Evolutionary conservation across 1,140 invertebrate genomes (phyloP), one percentile per base, ranked within the genome.

Genomic region (Danaus melanippus): DNA sequence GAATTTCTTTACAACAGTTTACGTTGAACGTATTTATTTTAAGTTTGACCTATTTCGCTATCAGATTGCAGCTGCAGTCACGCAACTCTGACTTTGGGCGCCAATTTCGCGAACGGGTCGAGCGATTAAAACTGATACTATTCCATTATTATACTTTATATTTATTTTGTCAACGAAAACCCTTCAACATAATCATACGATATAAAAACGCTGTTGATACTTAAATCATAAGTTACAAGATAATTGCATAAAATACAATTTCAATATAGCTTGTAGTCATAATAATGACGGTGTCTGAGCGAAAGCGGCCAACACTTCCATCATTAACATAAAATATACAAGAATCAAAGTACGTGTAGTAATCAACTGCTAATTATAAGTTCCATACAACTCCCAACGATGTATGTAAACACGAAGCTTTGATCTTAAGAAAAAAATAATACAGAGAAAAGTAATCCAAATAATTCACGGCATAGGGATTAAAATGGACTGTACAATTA

Each of bases 341-440:
- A 15, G 58, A 66, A 66, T 66, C 58, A 60, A 63, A 63, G 53
- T 66, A 60, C 56, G 57, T 51, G 47, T 62, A 66, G 60, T 66
- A 56, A 62, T 66, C 64, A 62, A 66, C 56, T 54, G 54, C 47
- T 66, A 66, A 66, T 66, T 66, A 66, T 60, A 66, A 39, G 60
- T 56, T 66, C 51, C 54, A 50, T 42, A 56, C 55, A 53, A 43
- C 46, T 53, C 49, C 46, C 42, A 42, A 56, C 39, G 42, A 21
- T 32, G 40, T 50, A 50, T 50, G 40, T 12, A 50, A 50, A 50
- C 47, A 12, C 11, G 3, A 39, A 50, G 15, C 11, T 50, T 32
- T 32, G 21, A 32, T 32, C 21, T 32, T 32, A 32, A 32, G 40
- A 9, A 42, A 42, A 50, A 12, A 42, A 50, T 15, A 42, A 7